These are phyloP conservation scores for Drosophila repleta DNA, from an alignment of 1,140 invertebrate genomes.

Conservation along the genomic window DNA sequence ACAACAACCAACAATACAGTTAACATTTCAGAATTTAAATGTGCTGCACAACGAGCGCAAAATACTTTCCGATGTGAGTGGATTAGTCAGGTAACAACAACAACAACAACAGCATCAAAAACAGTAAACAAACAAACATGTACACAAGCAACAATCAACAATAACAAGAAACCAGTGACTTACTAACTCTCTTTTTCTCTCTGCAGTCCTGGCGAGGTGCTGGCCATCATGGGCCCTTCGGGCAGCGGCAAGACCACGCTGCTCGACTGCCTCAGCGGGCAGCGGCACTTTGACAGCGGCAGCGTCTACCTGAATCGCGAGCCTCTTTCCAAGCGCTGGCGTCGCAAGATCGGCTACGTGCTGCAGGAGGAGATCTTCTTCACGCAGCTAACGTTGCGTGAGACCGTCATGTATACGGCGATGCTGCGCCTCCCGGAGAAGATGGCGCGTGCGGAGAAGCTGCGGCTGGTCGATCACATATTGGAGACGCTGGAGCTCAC, in stretches of 20 bases:
- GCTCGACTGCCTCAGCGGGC: conserved; percentile 90
- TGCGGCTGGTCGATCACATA: conserved; percentile 92
- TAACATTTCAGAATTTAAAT: conserved; percentile 88
- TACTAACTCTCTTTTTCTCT: conserved; percentile 19
- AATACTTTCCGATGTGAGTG: conserved; percentile 90
- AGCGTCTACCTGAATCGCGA: conserved; percentile 90
- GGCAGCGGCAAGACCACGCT: conserved; percentile 93
- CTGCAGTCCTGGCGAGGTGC: conserved; percentile 88
- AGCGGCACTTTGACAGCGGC: conserved; percentile 88
- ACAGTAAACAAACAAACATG: conserved; percentile 32
- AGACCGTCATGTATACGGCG: conserved; percentile 91
- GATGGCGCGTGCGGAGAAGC: conserved; percentile 90
- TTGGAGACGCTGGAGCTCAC: conserved; percentile 91
- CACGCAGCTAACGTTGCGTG: conserved; percentile 90
- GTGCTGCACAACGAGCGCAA: conserved; percentile 85
- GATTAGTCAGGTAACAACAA: conserved; percentile 86
- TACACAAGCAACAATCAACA: conserved; percentile 35
- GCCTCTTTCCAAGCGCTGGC: conserved; percentile 90
- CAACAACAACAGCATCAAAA: conserved; percentile 37
- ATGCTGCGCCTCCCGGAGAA: conserved; percentile 90
- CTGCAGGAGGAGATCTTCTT: conserved; percentile 94
- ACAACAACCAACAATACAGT: conserved; percentile 87
- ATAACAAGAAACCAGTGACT: conserved; percentile 39
- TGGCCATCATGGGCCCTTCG: conserved; percentile 93
- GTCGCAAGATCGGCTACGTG: conserved; percentile 92